Percentiles rank a stretch among this genome's conserved stretches.
Evolutionary conservation across 1,140 invertebrate species (phyloP).

Genomic region (Sarcophaga peregrina): DNA sequence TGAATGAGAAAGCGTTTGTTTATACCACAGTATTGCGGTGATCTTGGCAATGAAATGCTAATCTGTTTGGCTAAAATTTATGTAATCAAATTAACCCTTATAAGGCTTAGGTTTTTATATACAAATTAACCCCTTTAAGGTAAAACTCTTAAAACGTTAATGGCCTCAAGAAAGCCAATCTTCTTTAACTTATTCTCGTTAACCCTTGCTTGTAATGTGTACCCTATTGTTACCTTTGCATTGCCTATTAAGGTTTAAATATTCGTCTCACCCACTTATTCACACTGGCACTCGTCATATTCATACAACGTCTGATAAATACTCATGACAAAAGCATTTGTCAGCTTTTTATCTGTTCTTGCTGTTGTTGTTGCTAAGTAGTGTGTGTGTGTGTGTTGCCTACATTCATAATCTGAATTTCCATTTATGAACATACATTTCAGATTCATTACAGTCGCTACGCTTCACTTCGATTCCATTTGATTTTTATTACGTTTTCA

Average conservation of each 20-base stretch:
- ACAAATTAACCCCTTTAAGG: no score
- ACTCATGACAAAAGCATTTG: neutral
- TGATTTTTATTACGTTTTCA: slow-evolving; percentile 1
- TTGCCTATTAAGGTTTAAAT: no score
- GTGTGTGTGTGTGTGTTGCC: no score
- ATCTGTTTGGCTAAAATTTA: neutral
- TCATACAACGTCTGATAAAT: neutral
- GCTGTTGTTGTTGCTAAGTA: neutral
- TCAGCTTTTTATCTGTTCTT: neutral
- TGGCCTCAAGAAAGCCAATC: no score
- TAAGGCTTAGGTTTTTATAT: no score
- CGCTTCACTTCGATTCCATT: neutral
- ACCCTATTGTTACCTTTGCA: no score
- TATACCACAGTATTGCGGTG: neutral
- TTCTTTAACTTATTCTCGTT: no score
- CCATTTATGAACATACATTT: neutral
- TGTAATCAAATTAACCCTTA: neutral
- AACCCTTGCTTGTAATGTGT: no score
- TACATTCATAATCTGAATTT: slow-evolving; percentile 4
- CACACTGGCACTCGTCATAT: neutral
- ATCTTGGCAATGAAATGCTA: slow-evolving; percentile 1
- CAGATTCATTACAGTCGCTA: neutral
- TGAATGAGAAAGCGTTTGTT: neutral
- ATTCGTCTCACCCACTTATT: no score
- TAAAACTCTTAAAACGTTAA: no score